Conservation (phyloP, 2,113 vertebrate species). For the Ceyx melanurus region DNA sequence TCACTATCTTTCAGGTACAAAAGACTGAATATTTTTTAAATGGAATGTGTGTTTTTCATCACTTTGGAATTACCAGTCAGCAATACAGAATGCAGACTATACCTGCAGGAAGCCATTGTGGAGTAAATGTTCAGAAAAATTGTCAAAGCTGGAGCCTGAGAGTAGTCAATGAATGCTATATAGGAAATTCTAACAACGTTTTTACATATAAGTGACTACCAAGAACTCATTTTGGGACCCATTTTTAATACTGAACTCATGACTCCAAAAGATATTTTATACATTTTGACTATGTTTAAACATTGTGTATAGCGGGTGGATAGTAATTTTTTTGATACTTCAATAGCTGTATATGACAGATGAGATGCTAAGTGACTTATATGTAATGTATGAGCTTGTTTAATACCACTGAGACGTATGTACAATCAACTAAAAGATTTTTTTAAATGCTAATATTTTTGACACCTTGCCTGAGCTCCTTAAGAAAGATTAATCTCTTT, state of each 20-base stretch:
- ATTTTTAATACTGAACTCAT: not conserved
- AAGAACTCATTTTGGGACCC: not conserved
- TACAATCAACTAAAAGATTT: not conserved
- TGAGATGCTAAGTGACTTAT: not conserved
- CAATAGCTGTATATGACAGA: not conserved
- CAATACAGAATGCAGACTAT: not conserved
- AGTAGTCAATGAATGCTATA: not conserved
- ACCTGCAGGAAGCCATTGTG: not conserved
- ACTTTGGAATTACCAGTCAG: not conserved
- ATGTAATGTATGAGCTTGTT: not conserved
- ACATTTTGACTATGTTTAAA: not conserved
- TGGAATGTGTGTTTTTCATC: not conserved
- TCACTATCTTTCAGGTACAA: not conserved
- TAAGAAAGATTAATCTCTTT: slow-evolving; percentile 1
- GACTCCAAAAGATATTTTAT: not conserved
- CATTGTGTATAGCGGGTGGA: rapidly evolving
- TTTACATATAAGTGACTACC: not conserved
- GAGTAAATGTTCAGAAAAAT: not conserved
- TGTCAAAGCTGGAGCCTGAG: not conserved
- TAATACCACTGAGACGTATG: not conserved
- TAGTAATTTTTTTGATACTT: not conserved
- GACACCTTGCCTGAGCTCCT: not conserved
- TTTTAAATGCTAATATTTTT: not conserved
- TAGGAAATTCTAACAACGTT: not conserved
- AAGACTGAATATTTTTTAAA: not conserved